Evolutionary conservation across 1,140 invertebrate genomes (phyloP).

Genomic region (Mya arenaria): DNA sequence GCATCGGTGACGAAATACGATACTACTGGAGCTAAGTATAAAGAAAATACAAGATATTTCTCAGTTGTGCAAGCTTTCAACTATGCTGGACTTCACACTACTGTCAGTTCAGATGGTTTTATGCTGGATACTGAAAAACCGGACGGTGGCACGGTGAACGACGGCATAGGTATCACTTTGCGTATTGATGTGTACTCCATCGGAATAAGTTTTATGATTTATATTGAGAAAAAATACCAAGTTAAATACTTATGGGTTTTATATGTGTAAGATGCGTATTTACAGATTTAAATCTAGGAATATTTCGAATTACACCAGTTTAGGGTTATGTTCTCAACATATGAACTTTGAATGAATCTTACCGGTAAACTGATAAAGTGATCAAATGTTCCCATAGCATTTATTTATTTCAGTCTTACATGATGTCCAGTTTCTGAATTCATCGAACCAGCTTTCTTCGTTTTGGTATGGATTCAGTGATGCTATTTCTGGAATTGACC

Average conservation of each 20-base stretch:
- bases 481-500: too few species aligned
- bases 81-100: slow-evolving; percentile 19
- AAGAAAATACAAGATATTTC: slow-evolving; percentile 8
- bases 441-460: too few species aligned
- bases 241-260: not conserved
- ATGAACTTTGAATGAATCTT: not conserved
- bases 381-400: too few species aligned
- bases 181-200: not conserved
- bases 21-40: not conserved
- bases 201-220: not conserved
- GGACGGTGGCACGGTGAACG: slow-evolving; percentile 13
- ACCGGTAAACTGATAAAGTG: too few species aligned
- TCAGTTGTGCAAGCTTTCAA: slow-evolving; percentile 24
- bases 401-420: too few species aligned
- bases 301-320: not conserved
- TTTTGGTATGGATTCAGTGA: too few species aligned
- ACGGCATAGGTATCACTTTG: slow-evolving; percentile 29
- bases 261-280: not conserved
- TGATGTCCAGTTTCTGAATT: too few species aligned
- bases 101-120: slow-evolving; percentile 41
- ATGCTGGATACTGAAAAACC: slow-evolving; percentile 28
- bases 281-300: not conserved
- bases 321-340: not conserved
- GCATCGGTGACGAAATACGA: not conserved
- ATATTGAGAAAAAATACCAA: not conserved